These are phyloP conservation scores for Drosophila guanche DNA, from an alignment of 1,140 invertebrate genomes.

Conservation along the genomic window DNA sequence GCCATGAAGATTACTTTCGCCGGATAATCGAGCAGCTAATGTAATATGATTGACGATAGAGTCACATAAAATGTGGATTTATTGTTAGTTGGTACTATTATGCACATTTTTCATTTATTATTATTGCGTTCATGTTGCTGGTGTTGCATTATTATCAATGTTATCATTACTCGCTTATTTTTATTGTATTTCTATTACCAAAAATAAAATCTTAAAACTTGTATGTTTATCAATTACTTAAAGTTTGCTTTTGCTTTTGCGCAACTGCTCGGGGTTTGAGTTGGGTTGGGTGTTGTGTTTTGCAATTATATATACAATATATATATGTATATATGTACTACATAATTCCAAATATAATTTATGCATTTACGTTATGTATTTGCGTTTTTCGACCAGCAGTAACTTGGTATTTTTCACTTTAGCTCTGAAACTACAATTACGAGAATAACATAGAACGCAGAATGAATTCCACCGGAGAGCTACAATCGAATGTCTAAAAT, in stretches of 20 bases:
- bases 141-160: slow-evolving; percentile 73
- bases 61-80: slow-evolving; percentile 1
- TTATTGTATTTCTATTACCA: slow-evolving; percentile 81
- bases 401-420: slow-evolving; percentile 48
- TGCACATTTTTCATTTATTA: slow-evolving; percentile 81
- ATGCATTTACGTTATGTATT: slow-evolving; percentile 16
- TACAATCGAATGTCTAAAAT: slow-evolving; percentile 60
- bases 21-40: too few species aligned
- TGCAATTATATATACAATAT: background rate
- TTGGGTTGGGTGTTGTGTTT: slow-evolving; percentile 15
- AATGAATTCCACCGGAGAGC: slow-evolving; percentile 60
- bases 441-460: slow-evolving; percentile 54
- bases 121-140: slow-evolving; percentile 73
- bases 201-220: slow-evolving; percentile 83
- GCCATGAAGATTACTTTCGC: too few species aligned
- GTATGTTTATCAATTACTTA: slow-evolving; percentile 68
- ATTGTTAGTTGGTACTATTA: slow-evolving; percentile 72
- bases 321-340: slow-evolving; percentile 22
- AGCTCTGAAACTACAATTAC: slow-evolving; percentile 52
- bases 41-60: too few species aligned
- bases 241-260: slow-evolving; percentile 50
- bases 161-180: slow-evolving; percentile 59
- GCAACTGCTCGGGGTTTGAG: slow-evolving; percentile 32
- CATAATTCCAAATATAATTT: slow-evolving; percentile 65
- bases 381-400: slow-evolving; percentile 58